Evolutionary conservation across 2,797 vertebrate species (phyloP), one percentile per base, ranked within the genome.

Genomic region (Urosaurus nigricauda): DNA sequence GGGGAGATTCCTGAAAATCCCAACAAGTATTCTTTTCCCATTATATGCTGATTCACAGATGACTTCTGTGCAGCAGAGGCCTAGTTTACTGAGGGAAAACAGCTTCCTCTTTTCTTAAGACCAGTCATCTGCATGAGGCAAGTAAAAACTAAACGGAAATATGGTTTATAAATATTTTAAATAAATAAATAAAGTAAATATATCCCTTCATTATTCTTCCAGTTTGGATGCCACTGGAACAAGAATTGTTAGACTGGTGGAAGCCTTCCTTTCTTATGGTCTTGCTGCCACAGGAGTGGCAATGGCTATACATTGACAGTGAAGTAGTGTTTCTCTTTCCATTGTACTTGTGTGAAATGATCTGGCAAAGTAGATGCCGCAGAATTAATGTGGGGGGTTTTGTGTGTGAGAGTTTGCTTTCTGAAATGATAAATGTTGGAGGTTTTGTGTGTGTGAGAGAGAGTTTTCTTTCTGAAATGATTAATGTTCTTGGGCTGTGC

Each of bases 331-430:
- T 94, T 96, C 93, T 92, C 95, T 96, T 95, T 96, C 91, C 80
- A 70, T n/a, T 65, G 94, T 35, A 79, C 95, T 96, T 96, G 93
- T 94, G 96, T 96, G 96, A 97, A 97, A 97, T 97, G 96, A 96
- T 96, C 94, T 97, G 96, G 96, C 94, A 97, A 97, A 97, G 96
- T 91, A 95, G 96, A 97, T 95, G 95, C 92, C 93, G 92, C 94
- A 95, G 95, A 95, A 96, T 96, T 95, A 96, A 97, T 95, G 93
- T 92, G 58, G 29, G 5, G 37, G 19, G 9, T 78, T 95, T 95
- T 91, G 56, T 96, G 92, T 92, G 53, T 92, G 89, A 95, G 93
- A 89, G 84, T 96, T 93, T 94, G 92, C 93, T 96, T 95, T 94
- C 94, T 89, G 88, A 92, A 93, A 94, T 97, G 97, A 97, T 96